Conservation (phyloP, 2,797 vertebrate species). For the Lutjanus argentimaculatus region DNA sequence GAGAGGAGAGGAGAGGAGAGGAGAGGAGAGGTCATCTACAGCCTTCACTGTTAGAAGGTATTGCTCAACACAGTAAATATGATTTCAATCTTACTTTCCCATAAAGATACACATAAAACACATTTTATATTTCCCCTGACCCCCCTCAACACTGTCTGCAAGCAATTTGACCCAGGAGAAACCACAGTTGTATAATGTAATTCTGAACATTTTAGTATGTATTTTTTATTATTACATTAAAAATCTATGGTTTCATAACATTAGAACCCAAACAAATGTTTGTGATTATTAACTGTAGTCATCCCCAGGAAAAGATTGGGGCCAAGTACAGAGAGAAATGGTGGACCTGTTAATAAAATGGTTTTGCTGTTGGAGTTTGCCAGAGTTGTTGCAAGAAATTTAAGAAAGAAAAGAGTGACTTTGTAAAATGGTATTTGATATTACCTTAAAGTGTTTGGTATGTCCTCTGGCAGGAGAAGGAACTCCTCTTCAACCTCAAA, state of each 20-base stretch:
- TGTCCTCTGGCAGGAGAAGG: not conserved
- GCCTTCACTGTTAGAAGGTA: constrained; percentile 17
- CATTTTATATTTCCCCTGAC: constrained; percentile 22
- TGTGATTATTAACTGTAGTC: not conserved
- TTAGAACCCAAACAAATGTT: constrained; percentile 12
- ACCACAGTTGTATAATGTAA: constrained; percentile 4
- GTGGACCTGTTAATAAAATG: not conserved
- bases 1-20: constrained; percentile 13
- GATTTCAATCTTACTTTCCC: constrained; percentile 23
- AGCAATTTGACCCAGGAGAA: constrained; percentile 36
- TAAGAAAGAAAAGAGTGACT: not conserved
- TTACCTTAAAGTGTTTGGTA: constrained; percentile 21
- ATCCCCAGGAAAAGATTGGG: not conserved
- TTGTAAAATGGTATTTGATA: not conserved
- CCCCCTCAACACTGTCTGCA: constrained; percentile 7
- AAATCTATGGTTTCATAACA: not conserved
- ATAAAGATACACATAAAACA: constrained; percentile 33
- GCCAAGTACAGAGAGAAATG: not conserved
- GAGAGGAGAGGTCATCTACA: constrained; percentile 13
- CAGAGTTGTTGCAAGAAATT: not conserved
- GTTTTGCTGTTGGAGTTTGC: not conserved
- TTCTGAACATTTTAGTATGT: not conserved
- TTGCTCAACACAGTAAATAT: constrained; percentile 39
- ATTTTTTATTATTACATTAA: not conserved
- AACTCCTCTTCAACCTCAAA: constrained; percentile 12